Conservation (phyloP, 2,113 vertebrate genomes). For the Boleophthalmus pectinirostris region DNA sequence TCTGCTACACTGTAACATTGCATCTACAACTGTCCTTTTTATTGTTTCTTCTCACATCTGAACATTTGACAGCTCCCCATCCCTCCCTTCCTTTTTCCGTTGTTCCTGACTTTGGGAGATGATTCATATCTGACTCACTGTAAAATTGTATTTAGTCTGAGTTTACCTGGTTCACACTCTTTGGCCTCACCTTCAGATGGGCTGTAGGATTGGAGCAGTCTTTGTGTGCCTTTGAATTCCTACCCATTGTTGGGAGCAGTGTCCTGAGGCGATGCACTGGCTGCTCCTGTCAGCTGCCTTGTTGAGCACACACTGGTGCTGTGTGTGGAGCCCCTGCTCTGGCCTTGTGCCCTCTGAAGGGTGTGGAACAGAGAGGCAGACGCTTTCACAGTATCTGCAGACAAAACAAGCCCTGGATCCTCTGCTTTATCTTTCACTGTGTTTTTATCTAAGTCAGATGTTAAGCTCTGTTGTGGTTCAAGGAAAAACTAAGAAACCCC, state of each 20-base stretch:
- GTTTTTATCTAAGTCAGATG: constrained; percentile 32
- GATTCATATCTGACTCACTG: constrained; percentile 28
- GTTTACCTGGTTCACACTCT: constrained; percentile 11
- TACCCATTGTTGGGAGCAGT: constrained; percentile 27
- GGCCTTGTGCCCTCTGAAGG: constrained; percentile 38
- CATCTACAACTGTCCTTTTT: background rate
- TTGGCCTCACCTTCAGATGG: background rate
- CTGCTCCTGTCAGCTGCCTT: constrained; percentile 37
- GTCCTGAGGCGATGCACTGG: constrained; percentile 38
- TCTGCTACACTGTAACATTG: background rate
- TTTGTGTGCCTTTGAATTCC: constrained; percentile 8
- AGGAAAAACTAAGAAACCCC: background rate
- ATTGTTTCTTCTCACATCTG: constrained; percentile 19
- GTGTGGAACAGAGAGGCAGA: constrained; percentile 51
- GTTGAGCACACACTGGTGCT: constrained; percentile 46
- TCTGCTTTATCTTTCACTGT: constrained; percentile 37
- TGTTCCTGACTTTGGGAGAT: constrained; percentile 27
- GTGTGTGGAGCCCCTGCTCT: constrained; percentile 49
- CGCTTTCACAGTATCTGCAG: constrained; percentile 59
- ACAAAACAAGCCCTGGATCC: constrained; percentile 68
- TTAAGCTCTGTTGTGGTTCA: constrained; percentile 25
- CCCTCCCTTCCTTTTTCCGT: constrained; percentile 36
- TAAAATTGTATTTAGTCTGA: background rate
- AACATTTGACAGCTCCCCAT: constrained; percentile 18
- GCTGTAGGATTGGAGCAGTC: background rate